Conservation (phyloP, 2,888 invertebrate species). For the Elysia crispata region DNA sequence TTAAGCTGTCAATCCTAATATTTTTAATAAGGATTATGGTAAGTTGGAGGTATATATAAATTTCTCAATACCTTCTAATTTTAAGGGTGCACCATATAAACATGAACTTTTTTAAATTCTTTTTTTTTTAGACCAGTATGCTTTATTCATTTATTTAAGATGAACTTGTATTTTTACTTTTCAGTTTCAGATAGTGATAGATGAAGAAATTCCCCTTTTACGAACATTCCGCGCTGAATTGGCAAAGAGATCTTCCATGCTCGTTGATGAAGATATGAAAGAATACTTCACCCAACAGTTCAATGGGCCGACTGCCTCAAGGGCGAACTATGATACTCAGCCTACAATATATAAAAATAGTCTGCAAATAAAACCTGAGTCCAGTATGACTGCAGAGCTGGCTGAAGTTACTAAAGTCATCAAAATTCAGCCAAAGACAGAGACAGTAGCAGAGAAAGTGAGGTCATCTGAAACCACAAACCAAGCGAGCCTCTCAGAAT, state of each 20-base stretch:
- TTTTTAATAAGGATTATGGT: too few relatives aligned
- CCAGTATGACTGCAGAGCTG: conserved; percentile 50
- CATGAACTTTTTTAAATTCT: too few relatives aligned
- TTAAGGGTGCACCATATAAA: too few relatives aligned
- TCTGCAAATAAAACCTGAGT: conserved; percentile 51
- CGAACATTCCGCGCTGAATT: conserved; percentile 89
- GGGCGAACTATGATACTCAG: conserved; percentile 53
- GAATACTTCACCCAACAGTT: conserved; percentile 71
- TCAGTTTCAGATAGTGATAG: conserved; percentile 72
- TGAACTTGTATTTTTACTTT: not conserved
- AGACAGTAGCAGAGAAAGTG: not conserved
- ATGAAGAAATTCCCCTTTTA: conserved; percentile 71
- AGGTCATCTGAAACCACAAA: not conserved
- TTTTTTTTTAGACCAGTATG: too few relatives aligned
- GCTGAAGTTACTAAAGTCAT: conserved; percentile 36
- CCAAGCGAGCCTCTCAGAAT: conserved; percentile 20
- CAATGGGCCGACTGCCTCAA: conserved; percentile 65
- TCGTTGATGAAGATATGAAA: conserved; percentile 72
- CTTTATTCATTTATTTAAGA: too few relatives aligned
- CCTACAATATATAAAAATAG: conserved; percentile 59
- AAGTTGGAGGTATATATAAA: too few relatives aligned
- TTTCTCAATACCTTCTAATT: too few relatives aligned
- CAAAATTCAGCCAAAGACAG: conserved; percentile 24
- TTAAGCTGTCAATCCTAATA: too few relatives aligned
- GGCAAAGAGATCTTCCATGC: conserved; percentile 72